Evolutionary conservation across 2,888 invertebrate species (phyloP).

Genomic region (Tuta absoluta): DNA sequence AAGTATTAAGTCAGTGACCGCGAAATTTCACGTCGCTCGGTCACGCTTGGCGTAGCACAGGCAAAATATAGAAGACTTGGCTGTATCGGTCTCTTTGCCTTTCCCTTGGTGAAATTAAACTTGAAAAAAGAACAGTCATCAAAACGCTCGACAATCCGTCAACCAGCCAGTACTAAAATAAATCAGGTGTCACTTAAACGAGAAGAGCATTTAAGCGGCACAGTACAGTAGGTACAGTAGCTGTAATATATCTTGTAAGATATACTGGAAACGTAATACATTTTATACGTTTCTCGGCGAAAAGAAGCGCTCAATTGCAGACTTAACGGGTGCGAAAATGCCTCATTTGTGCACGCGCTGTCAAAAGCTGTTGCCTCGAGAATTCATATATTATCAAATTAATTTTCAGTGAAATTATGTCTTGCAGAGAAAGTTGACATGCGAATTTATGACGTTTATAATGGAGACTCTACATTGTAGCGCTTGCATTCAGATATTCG

Average conservation of each 20-base stretch:
- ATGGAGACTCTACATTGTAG: neutral
- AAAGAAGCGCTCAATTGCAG: conserved; percentile 18
- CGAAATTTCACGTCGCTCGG: conserved; percentile 7
- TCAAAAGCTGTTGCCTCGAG: conserved; percentile 13
- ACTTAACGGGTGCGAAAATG: conserved; percentile 15
- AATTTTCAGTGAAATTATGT: conserved; percentile 15
- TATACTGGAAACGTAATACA: conserved; percentile 27
- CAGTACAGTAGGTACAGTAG: no score
- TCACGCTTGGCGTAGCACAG: neutral
- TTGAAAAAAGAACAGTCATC: neutral
- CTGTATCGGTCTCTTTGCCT: no score
- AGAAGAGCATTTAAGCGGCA: conserved; percentile 21
- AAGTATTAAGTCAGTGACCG: conserved; percentile 1
- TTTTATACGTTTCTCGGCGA: conserved; percentile 5
- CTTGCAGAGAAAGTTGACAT: conserved; percentile 9
- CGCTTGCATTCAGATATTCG: neutral
- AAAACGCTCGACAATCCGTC: conserved; percentile 35
- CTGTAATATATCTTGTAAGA: conserved; percentile 36
- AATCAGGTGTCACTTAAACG: conserved; percentile 40
- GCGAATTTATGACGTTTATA: conserved; percentile 11
- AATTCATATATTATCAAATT: conserved; percentile 18
- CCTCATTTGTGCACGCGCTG: conserved; percentile 20
- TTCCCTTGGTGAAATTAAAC: no score
- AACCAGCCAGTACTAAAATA: conserved; percentile 31
- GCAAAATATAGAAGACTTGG: no score